Conservation (phyloP, 2,797 vertebrate genomes). For the Allobates femoralis region DNA sequence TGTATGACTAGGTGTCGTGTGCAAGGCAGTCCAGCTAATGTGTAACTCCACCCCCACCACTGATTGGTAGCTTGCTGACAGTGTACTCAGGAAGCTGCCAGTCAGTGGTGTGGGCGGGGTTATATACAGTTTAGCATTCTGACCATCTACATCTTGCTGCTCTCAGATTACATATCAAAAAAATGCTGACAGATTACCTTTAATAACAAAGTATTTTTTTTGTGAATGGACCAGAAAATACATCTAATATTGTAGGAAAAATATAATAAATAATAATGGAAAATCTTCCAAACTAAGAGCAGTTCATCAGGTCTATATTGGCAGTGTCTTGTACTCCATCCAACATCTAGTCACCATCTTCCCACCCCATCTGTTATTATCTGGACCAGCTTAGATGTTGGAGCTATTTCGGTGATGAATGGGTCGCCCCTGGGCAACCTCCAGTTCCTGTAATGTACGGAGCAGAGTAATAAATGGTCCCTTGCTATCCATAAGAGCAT, state of each 20-base stretch:
- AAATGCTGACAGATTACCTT: no score
- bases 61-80: no score
- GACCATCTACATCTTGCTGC: no score
- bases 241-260: neutral
- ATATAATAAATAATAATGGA: neutral
- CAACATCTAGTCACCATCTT: neutral
- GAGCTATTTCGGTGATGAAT: conserved; percentile 25
- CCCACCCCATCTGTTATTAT: neutral
- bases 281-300: neutral
- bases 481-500: conserved; percentile 17
- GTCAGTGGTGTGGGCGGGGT: no score
- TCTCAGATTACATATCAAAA: no score
- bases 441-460: conserved; percentile 4
- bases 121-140: no score
- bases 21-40: no score
- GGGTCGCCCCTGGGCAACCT: conserved; percentile 22
- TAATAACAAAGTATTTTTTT: no score
- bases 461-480: conserved; percentile 11
- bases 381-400: neutral
- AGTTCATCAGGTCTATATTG: neutral
- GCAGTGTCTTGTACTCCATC: neutral
- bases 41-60: no score
- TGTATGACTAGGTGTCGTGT: no score
- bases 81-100: no score
- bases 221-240: neutral